A percentile compares a stretch with the other conserved stretches of the same genome.
These are phyloP conservation scores for Lophochroa leadbeateri DNA, from an alignment of 2,113 vertebrate species.

Conservation along the genomic window DNA sequence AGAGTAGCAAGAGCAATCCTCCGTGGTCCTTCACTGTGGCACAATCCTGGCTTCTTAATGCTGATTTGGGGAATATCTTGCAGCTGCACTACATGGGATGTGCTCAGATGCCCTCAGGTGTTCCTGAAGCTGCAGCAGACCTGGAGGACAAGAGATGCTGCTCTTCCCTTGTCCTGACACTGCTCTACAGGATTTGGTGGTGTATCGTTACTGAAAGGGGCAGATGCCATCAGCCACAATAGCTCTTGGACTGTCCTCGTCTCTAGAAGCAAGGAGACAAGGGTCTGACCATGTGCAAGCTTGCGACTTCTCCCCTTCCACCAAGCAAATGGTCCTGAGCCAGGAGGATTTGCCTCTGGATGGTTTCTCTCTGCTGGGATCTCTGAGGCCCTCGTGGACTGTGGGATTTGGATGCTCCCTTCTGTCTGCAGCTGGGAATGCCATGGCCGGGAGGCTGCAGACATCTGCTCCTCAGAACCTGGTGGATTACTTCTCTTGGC, in stretches of 20 bases:
- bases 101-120: neutral
- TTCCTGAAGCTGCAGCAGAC: neutral
- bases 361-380: neutral
- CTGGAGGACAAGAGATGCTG: neutral
- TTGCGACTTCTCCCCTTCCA: neutral
- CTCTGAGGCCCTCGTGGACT: rapidly evolving
- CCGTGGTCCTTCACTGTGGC: rapidly evolving
- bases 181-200: neutral
- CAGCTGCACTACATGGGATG: rapidly evolving
- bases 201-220: too few species aligned
- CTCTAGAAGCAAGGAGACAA: rapidly evolving
- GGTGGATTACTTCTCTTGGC: neutral
- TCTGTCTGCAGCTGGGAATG: neutral
- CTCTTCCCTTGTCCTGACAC: rapidly evolving
- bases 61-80: neutral
- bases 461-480: neutral
- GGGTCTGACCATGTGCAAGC: rapidly evolving
- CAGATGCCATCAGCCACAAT: rapidly evolving
- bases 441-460: neutral
- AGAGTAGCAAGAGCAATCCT: neutral
- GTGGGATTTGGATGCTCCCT: neutral
- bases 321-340: neutral
- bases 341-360: neutral
- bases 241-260: neutral
- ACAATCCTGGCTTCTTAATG: rapidly evolving